phyloP scores from a whole-genome alignment of 2,888 invertebrate species.

The Eupithecia pulchellata region DNA sequence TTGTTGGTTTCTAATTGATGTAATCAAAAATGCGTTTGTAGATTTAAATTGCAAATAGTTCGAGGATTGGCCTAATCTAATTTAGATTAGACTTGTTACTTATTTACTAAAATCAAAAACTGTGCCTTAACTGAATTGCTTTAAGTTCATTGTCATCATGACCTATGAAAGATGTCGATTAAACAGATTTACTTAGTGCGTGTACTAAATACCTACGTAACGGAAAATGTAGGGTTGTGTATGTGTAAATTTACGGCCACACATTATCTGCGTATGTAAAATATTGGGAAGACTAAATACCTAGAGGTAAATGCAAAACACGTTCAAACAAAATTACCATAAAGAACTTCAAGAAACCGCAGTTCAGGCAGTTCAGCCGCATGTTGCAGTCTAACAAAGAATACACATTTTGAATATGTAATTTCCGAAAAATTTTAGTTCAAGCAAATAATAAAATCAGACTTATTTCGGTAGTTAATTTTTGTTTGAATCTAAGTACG shows the following conservation, averaged over 20 bases:
- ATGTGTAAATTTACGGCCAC: not conserved
- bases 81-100: not conserved
- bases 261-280: conserved; percentile 5
- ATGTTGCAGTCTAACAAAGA: conserved; percentile 23
- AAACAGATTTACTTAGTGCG: not conserved
- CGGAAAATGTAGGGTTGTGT: not conserved
- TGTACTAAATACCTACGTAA: not conserved
- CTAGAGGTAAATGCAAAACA: conserved; percentile 18
- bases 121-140: not conserved
- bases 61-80: not conserved
- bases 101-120: not conserved
- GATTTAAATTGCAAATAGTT: conserved; percentile 18
- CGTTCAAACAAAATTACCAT: conserved; percentile 26
- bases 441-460: not conserved
- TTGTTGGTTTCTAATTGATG: conserved; percentile 11
- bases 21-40: conserved; percentile 32
- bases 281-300: conserved; percentile 19
- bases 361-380: conserved; percentile 25
- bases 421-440: not conserved
- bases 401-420: not conserved
- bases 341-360: conserved; percentile 28
- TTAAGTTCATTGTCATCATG: not conserved
- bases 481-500: not conserved
- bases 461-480: not conserved
- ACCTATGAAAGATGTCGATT: not conserved